These are phyloP conservation scores for Spatulosminthurus flaviceps DNA, from an alignment of 2,888 invertebrate genomes.

Conservation along the genomic window DNA sequence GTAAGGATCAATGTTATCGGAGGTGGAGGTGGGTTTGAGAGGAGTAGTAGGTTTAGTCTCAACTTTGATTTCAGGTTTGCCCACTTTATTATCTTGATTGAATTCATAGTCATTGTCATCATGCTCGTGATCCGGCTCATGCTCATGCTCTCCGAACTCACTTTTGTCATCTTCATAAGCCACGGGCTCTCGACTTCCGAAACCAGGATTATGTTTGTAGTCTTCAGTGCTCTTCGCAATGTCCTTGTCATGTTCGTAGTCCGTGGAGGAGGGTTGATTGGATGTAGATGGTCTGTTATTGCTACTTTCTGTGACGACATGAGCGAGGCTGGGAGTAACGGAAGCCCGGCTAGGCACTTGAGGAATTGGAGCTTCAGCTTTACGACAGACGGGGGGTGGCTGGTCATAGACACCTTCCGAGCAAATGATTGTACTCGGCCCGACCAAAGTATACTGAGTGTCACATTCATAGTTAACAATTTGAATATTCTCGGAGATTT, in stretches of 20 bases:
- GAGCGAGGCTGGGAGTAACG: background rate
- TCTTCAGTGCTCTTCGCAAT: background rate
- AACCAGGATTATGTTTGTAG: background rate
- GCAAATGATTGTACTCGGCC: constrained; percentile 76
- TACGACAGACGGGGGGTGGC: constrained; percentile 76
- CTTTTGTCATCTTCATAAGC: constrained; percentile 36
- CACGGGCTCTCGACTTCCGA: background rate
- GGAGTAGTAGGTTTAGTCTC: background rate
- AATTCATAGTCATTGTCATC: constrained; percentile 37
- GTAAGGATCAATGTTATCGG: background rate
- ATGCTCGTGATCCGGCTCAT: constrained; percentile 32
- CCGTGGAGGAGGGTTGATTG: background rate
- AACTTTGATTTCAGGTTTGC: background rate
- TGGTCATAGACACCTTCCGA: constrained; percentile 83
- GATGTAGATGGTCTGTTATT: background rate
- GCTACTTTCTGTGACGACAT: background rate
- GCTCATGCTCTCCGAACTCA: constrained; percentile 26
- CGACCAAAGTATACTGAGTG: constrained; percentile 75
- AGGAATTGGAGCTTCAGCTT: constrained; percentile 5
- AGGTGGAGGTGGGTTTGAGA: background rate
- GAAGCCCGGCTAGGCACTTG: background rate
- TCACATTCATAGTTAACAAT: constrained; percentile 80
- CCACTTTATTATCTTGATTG: constrained; percentile 1
- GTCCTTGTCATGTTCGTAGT: constrained; percentile 14
- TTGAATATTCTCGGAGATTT: constrained; percentile 67